Conservation (phyloP, 37 sponge, comb jelly and placozoan species). For the Crambe crambe region DNA sequence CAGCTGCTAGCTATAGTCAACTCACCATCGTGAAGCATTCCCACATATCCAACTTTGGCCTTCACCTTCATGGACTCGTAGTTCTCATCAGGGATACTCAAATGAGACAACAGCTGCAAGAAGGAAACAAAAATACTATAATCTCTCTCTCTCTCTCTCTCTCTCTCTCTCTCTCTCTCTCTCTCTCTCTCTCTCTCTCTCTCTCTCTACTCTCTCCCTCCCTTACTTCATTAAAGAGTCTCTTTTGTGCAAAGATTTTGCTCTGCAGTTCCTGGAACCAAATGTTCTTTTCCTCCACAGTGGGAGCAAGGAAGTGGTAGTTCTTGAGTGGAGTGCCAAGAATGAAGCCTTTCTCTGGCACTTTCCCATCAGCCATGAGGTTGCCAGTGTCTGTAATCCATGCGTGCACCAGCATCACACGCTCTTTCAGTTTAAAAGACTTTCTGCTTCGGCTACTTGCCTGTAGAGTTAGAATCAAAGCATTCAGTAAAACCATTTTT, state of each 20-base stretch:
- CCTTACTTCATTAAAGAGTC: slow-evolving; percentile 64
- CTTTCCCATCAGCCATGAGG: neutral
- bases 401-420: slow-evolving; percentile 64
- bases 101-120: slow-evolving; percentile 68
- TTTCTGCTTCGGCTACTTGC: slow-evolving; percentile 39
- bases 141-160: too few relatives aligned
- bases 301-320: slow-evolving; percentile 58
- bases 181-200: too few relatives aligned
- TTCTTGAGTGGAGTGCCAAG: slow-evolving; percentile 61
- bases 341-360: slow-evolving; percentile 66
- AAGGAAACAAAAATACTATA: neutral
- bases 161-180: too few relatives aligned
- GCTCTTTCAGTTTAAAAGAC: slow-evolving; percentile 71
- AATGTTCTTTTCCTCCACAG: slow-evolving; percentile 44
- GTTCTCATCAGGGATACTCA: slow-evolving; percentile 79
- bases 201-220: too few relatives aligned
- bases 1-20: too few relatives aligned
- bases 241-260: slow-evolving; percentile 67
- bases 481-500: too few relatives aligned
- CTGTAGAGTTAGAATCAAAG: slow-evolving; percentile 24
- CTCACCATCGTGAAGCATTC: slow-evolving; percentile 68
- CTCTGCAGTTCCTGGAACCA: slow-evolving; percentile 68
- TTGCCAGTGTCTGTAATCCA: slow-evolving; percentile 73
- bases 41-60: slow-evolving; percentile 57
- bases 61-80: slow-evolving; percentile 44